phyloP scores from a whole-genome alignment of 2,113 vertebrate species.

The Daphoenositta chrysoptera region DNA sequence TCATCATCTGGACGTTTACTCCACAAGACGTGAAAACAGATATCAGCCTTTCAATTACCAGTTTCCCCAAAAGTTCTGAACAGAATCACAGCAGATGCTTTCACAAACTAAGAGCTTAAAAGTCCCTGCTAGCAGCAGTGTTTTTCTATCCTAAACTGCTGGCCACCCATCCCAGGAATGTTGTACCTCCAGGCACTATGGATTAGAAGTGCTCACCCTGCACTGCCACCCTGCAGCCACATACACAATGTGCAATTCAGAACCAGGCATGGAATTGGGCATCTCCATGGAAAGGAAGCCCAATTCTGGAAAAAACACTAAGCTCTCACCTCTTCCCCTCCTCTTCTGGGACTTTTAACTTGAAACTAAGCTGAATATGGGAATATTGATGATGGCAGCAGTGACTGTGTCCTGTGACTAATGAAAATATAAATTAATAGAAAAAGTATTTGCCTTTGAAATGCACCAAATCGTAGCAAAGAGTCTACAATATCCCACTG shows the following conservation, averaged over 20 bases:
- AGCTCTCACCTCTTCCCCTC: not conserved
- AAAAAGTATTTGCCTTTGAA: not conserved
- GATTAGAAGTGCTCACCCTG: not conserved
- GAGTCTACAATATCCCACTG: not conserved
- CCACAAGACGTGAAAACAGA: not conserved
- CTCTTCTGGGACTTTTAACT: not conserved
- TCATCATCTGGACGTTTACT: not conserved
- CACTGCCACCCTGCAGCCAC: not conserved
- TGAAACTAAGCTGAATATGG: not conserved
- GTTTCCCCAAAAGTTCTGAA: not conserved
- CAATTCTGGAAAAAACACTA: not conserved
- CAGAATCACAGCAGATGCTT: not conserved
- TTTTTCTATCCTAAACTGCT: not conserved
- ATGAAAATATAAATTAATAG: not conserved
- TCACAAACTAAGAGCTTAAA: not conserved
- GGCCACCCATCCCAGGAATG: fast-evolving
- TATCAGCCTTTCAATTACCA: not conserved
- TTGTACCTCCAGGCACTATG: not conserved
- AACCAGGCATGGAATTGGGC: not conserved
- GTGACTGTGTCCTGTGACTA: not conserved
- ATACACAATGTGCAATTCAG: not conserved
- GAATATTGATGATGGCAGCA: not conserved
- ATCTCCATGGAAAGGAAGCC: not conserved
- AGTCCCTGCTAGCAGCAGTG: not conserved
- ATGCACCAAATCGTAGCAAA: not conserved